Evolutionary conservation across 2,113 vertebrate genomes (phyloP).

Genomic region (Scomber japonicus): DNA sequence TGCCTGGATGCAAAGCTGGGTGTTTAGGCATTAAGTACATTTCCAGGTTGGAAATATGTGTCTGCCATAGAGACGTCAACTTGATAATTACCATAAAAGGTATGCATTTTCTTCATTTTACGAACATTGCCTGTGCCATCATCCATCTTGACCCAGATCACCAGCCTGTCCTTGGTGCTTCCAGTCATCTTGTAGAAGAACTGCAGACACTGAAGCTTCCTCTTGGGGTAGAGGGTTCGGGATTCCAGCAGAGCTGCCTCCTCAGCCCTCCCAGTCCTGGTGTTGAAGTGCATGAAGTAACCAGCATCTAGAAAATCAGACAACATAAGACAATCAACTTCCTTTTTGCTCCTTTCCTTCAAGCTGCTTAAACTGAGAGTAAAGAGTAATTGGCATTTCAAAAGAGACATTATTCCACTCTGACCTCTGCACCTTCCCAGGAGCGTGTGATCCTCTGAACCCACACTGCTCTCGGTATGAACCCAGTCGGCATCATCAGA

Average conservation of each 20-base stretch:
- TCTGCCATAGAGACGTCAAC: not conserved
- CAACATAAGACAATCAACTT: not conserved
- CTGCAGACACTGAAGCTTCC: constrained; percentile 91
- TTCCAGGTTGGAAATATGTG: not conserved
- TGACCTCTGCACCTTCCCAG: constrained; percentile 88
- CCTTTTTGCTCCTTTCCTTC: not conserved
- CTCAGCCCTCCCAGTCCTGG: constrained; percentile 73
- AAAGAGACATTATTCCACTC: not conserved
- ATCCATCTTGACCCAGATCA: constrained; percentile 90
- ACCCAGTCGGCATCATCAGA: constrained; percentile 88
- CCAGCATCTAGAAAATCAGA: constrained; percentile 83
- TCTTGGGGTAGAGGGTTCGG: constrained; percentile 91
- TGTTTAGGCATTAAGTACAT: not conserved
- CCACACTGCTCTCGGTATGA: constrained; percentile 69
- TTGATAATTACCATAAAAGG: constrained; percentile 85
- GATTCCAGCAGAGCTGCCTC: constrained; percentile 91
- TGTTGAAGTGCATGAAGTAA: constrained; percentile 90
- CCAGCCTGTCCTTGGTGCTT: constrained; percentile 85
- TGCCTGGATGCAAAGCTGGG: constrained; percentile 14
- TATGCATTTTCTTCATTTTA: constrained; percentile 87
- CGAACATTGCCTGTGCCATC: constrained; percentile 88
- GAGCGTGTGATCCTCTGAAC: constrained; percentile 86
- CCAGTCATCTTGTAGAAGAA: constrained; percentile 94
- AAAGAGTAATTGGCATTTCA: not conserved
- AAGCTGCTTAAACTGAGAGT: not conserved